Base-by-base conservation (phyloP, 2,888 invertebrate species). In the Dyspetes luteomarginatus region DNA sequence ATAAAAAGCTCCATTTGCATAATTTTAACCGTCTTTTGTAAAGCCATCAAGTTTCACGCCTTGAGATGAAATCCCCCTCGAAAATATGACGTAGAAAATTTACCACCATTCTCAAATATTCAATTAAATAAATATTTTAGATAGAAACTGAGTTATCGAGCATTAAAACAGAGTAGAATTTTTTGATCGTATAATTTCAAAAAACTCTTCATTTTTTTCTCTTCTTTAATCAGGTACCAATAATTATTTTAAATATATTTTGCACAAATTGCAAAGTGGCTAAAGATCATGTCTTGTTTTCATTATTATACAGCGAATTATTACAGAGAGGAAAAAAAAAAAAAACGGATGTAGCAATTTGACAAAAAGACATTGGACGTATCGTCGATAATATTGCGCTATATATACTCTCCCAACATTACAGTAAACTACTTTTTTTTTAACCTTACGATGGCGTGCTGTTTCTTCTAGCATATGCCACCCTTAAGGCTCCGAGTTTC, bases 341-440 rank as follows among this genome's bases (percentile, higher is more conserved):
- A 58, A 36, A 28, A 19, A 1, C 17, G 5, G 9, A 60, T 36
- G n/a, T n/a, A 60, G 41, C 0, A 28, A 36, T 36, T 26, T 17
- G 17, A 36, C 9, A 17, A 19, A 45, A n/a, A 43, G 19, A 65
- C 43, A 19, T 55, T 26, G 26, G 22, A 22, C 19, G 30, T 64
- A 74, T 50, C 22, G 58, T 76, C 75, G 86, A 88, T 88, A 87
- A 89, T 86, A 85, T 85, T 19, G 52, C 26, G 15, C 48, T 68
- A 22, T 68, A 36, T n/a, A 28, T 41, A 48, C 26, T 19, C 43
- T n/a, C 9, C 26, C 15, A 30, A 36, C n/a, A 43, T 26, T 69
- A 19, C 12, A 48, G 28, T 36, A 43, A 15, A 24, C 22, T 71
- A 52, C 43, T 17, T 62, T 62, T 45, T 43, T 62, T 26, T 60